Conservation (phyloP, 2,888 invertebrate species). For the Rutpela maculata region DNA sequence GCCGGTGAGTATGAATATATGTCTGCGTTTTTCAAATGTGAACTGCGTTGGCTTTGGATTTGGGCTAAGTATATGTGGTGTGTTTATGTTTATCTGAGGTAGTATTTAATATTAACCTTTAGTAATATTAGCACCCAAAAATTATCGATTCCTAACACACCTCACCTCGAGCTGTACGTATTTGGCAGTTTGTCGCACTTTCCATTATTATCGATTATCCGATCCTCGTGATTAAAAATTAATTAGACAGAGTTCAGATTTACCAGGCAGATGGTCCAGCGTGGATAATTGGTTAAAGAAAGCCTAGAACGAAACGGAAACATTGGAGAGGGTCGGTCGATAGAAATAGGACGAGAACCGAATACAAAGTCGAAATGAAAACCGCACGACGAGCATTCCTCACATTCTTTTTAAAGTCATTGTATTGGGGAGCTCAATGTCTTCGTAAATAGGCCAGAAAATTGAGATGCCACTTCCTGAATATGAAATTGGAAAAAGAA, state of each 20-base stretch:
- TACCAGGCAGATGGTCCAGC: neutral
- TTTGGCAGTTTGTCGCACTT: conserved; percentile 4
- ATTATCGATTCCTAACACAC: neutral
- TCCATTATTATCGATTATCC: neutral
- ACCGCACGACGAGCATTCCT: neutral
- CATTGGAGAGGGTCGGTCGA: conserved; percentile 5
- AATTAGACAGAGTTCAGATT: neutral
- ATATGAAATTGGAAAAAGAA: no score
- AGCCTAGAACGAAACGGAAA: neutral
- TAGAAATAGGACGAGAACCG: neutral
- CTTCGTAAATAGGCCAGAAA: conserved; percentile 5
- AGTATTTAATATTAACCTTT: no score
- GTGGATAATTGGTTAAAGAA: neutral
- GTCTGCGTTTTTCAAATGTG: no score
- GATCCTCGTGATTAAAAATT: neutral
- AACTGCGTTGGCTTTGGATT: no score
- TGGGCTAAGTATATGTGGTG: no score
- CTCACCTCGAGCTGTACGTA: neutral
- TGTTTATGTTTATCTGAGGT: no score
- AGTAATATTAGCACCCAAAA: neutral
- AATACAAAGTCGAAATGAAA: conserved; percentile 9
- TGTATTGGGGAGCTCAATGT: neutral
- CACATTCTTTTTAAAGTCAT: neutral
- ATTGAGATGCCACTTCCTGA: neutral
- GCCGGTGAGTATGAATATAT: no score